phyloP scores from a whole-genome alignment of 2,113 vertebrate species.

The Semicossyphus pulcher region DNA sequence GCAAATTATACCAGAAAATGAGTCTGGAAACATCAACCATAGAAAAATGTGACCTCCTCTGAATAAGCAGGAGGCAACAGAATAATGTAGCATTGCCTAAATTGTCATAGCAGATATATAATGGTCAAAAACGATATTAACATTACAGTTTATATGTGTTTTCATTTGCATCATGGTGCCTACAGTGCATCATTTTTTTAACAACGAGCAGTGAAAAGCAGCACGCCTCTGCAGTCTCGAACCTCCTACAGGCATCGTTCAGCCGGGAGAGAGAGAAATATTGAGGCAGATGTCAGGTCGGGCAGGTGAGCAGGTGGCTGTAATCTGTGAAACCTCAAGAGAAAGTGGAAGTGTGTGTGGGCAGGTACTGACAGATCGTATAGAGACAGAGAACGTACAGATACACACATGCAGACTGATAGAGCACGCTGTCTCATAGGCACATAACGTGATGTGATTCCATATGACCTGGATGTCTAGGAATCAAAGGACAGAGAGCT shows the following conservation, averaged over 20 bases:
- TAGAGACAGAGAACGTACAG: neutral
- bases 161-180: neutral
- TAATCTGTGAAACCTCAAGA: slow-evolving; percentile 18
- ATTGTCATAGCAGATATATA: no score
- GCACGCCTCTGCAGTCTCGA: neutral
- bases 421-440: neutral
- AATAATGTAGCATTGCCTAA: no score
- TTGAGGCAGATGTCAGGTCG: neutral
- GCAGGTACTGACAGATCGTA: neutral
- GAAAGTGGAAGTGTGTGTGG: slow-evolving; percentile 8
- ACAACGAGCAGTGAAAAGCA: slow-evolving; percentile 6
- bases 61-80: no score
- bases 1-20: neutral
- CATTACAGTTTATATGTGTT: neutral
- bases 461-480: neutral
- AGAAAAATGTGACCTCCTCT: neutral
- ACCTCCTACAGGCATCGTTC: neutral
- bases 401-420: neutral
- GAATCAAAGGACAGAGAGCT: neutral
- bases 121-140: no score
- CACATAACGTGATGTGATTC: neutral
- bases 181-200: neutral
- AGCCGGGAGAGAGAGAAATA: neutral
- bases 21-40: neutral
- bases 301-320: slow-evolving; percentile 20